Percentiles rank a stretch among this genome's conserved stretches.
These are phyloP conservation scores for Anthoscopus minutus DNA, from an alignment of 2,113 vertebrate species.

Conservation along the genomic window DNA sequence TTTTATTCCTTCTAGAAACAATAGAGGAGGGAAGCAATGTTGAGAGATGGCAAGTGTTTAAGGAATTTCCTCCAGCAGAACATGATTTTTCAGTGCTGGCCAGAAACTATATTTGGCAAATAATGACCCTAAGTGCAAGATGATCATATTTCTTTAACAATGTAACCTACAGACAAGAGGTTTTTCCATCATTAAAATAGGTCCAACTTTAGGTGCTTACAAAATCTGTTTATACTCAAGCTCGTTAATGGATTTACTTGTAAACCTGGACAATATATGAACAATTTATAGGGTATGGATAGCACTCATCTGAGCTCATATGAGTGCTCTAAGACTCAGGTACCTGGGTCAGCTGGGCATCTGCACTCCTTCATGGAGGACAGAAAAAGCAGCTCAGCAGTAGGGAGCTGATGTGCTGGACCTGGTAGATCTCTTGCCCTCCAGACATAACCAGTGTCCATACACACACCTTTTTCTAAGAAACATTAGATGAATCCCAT, in stretches of 20 bases:
- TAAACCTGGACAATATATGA: neutral
- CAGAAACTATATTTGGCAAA: conserved; percentile 20
- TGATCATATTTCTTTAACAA: conserved; percentile 7
- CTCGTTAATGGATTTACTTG: neutral
- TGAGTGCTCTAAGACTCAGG: neutral
- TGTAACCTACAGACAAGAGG: neutral
- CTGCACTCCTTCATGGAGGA: neutral
- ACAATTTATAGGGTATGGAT: neutral
- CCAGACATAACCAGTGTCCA: neutral
- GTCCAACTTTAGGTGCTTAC: neutral
- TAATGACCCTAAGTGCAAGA: conserved; percentile 14
- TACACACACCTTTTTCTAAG: neutral
- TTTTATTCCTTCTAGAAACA: conserved; percentile 49
- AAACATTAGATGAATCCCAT: neutral
- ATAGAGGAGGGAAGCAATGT: neutral
- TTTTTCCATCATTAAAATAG: neutral
- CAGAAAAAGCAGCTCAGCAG: neutral
- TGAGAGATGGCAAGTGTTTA: conserved; percentile 42
- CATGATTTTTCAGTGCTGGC: conserved; percentile 45
- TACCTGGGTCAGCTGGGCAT: neutral
- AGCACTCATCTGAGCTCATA: neutral
- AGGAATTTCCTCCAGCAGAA: conserved; percentile 39
- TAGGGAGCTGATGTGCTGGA: neutral
- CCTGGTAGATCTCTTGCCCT: accelerated
- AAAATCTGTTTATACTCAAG: neutral